Base-by-base conservation (phyloP, 2,113 vertebrate genomes). In the Todiramphus saurophagus region DNA sequence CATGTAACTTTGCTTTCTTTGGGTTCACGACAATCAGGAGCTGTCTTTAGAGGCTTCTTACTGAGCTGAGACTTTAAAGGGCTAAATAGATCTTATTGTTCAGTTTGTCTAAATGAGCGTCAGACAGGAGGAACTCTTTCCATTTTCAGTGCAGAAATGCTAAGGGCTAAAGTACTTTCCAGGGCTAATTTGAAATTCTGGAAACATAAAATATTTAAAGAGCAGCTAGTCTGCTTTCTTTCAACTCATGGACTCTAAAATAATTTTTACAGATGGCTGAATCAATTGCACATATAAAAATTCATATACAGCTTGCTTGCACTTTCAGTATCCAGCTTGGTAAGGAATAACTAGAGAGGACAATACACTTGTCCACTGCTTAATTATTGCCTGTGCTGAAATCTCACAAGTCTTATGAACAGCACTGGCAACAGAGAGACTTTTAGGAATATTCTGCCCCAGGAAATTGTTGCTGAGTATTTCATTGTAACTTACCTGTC, bases 121-220 rank as follows among this genome's bases (percentile, higher is more conserved):
- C 66, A 53, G 51, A 44, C 41, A 59, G 43, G 87, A 90, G 69
- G 85, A 96, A 67, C 44, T 82, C 48, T 46, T 68, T 67, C 35
- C 24, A 44, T 83, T 94, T 93, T 87, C 50, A 78, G 21, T 92
- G 83, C 53, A 82, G 74, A 89, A 93, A 67, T 89, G 41, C 43
- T 70, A 96, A 96, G 97, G 96, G 97, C 97, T 97, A 96, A 92
- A 93, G 90, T 75, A 39, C 50, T 90, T 94, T 89, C 83, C 41
- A 84, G 93, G 67, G 77, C 67, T 95, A n/a, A 80, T 91, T 28
- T 75, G 92, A 92, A 24, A 55, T 82, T 94, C 62, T 3, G 3
- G 70, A 63, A 31, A 73, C 16, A 27, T 7, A 39, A 1, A 53
- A 16, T 1, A 1, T 85, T 92, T 64, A 16, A 89, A 73, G 92